phyloP scores from a whole-genome alignment of 2,888 invertebrate genomes.

The Drosophila prolongata region DNA sequence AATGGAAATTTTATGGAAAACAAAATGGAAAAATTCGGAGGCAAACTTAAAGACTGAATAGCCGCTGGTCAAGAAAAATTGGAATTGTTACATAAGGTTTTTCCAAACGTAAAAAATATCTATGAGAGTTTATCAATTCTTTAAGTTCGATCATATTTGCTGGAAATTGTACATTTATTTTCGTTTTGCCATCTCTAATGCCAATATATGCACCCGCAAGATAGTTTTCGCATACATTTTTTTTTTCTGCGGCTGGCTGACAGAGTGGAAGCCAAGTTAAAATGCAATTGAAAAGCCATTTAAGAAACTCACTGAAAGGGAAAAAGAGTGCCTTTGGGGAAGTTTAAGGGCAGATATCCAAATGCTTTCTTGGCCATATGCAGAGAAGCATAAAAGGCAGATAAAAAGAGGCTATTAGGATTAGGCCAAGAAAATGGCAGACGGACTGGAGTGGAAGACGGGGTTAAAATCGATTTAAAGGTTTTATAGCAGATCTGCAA shows the following conservation, averaged over 20 bases:
- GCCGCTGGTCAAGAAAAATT: no score
- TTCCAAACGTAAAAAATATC: no score
- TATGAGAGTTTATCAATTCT: no score
- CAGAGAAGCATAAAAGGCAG: slow-evolving; percentile 32
- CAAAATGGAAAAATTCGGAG: no score
- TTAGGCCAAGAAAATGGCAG: slow-evolving; percentile 33
- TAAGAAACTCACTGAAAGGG: slow-evolving; percentile 38
- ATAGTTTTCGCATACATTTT: slow-evolving; percentile 5
- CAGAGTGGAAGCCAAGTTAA: slow-evolving; percentile 40
- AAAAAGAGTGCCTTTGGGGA: slow-evolving; percentile 18
- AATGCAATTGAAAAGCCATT: slow-evolving; percentile 75
- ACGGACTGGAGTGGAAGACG: not conserved
- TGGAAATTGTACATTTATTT: no score
- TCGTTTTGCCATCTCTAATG: slow-evolving; percentile 2
- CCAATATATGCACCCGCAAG: slow-evolving; percentile 9
- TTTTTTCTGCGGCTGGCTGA: slow-evolving; percentile 1
- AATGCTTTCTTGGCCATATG: slow-evolving; percentile 36
- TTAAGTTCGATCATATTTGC: no score
- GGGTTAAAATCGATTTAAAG: slow-evolving; percentile 17
- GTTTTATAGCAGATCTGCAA: slow-evolving; percentile 6
- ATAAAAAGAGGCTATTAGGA: slow-evolving; percentile 37
- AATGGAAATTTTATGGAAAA: no score
- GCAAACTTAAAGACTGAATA: no score
- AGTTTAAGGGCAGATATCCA: slow-evolving; percentile 22
- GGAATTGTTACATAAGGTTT: no score